Evolutionary conservation across 2,888 invertebrate species (phyloP).

Genomic region (Nephrotoma appendiculata): DNA sequence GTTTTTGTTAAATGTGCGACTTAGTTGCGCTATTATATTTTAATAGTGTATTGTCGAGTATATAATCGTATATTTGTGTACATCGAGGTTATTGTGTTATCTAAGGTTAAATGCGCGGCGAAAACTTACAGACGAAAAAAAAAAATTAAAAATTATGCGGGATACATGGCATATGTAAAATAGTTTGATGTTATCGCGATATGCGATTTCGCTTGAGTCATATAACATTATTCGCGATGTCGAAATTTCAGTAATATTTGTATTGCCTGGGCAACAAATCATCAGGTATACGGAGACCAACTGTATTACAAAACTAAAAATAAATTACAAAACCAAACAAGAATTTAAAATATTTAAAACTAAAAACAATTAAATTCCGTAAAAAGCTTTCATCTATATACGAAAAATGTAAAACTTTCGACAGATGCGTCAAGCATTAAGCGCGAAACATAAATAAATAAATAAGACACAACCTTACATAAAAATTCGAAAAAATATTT

Average conservation of each 20-base stretch:
- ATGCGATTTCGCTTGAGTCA: background rate
- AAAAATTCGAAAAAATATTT: background rate
- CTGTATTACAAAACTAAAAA: too few relatives aligned
- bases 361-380: background rate
- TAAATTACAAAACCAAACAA: too few relatives aligned
- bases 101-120: background rate
- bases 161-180: background rate
- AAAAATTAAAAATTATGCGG: background rate
- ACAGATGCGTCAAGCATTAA: background rate
- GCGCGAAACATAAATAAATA: background rate
- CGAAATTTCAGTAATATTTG: background rate
- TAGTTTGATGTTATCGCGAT: background rate
- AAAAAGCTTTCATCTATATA: background rate
- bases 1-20: background rate
- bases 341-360: too few relatives aligned
- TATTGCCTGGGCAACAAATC: too few relatives aligned
- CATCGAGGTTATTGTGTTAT: background rate
- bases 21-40: background rate
- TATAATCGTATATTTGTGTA: background rate
- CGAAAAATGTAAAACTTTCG: background rate
- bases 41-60: background rate
- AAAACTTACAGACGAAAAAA: background rate
- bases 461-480: background rate
- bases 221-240: background rate
- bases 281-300: too few relatives aligned